Evolutionary conservation across 2,113 vertebrate genomes (phyloP).

Genomic region (Bubo scandiacus): DNA sequence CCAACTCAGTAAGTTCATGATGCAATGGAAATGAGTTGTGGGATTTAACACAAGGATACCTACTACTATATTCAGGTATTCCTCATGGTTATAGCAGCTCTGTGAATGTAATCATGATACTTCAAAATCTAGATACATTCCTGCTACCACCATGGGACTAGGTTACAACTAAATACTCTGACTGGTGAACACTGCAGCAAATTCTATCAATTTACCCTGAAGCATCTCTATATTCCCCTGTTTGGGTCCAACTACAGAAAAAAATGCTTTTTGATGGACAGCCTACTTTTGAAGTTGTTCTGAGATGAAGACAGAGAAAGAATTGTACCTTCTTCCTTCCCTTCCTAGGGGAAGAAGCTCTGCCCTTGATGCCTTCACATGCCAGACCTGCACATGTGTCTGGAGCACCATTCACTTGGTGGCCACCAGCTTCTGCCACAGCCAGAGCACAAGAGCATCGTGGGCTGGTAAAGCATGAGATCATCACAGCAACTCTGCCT

Average conservation of each 20-base stretch:
- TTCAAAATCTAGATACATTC: background rate
- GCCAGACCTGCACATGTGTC: background rate
- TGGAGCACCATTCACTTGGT: background rate
- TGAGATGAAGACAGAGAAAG: background rate
- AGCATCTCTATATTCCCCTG: background rate
- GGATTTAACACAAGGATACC: background rate
- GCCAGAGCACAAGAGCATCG: background rate
- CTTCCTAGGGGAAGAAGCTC: background rate
- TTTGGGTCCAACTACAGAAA: background rate
- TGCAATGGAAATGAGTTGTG: background rate
- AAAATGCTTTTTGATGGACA: background rate
- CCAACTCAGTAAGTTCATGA: background rate
- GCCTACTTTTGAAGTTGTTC: background rate
- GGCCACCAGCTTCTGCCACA: background rate
- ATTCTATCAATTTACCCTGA: background rate
- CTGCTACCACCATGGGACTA: background rate
- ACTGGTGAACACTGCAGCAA: background rate
- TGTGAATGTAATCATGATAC: background rate
- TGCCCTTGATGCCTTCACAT: rapidly evolving
- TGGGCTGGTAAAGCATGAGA: background rate
- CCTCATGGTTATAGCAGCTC: background rate
- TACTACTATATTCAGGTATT: background rate
- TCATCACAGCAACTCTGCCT: background rate
- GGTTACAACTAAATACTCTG: background rate
- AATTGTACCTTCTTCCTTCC: background rate